Evolutionary conservation across 37 sponge, comb jelly and placozoan genomes (phyloP), one percentile per base, ranked within the genome.

Genomic region (Aplysina aerophoba): DNA sequence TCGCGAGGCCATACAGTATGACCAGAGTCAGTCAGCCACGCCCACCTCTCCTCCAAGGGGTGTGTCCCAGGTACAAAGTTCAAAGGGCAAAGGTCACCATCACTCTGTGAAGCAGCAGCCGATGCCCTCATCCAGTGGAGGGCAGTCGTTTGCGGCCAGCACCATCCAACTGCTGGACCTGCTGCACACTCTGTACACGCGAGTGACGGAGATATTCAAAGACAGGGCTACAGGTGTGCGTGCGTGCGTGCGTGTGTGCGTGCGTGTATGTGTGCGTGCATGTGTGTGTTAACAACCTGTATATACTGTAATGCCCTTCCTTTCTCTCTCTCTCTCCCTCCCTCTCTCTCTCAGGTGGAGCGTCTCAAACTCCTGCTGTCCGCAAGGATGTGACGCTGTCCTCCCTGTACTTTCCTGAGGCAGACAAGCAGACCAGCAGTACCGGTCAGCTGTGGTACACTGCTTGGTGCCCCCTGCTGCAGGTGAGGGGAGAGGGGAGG

Each of bases 91-190:
- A 24, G 13, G 25, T 38, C 77, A 19, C 65, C 80, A 3, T 24
- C 25, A 39, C 38, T 13, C 11, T 5, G 35, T 19, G 84, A 28
- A 25, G 44, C 33, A 84, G 25, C 37, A 55, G 14, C 69, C 56
- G 50, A 53, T 1, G 24, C 24, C 53, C 11, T 20, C 56, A 17
- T 35, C 67, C 36, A 41, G 82, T 13, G 56, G 25, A 15, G 69
- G 55, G 25, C 63, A 61, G 61, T 78, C 86, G 15, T 92, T 85
- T 44, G 68, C 82, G 39, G 64, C 89, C 4, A 25, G 59, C 21
- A 71, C 89, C 28, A 81, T 92, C 15, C 89, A 87, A 67, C 60
- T 95, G 62, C 89, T 95, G 61, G 96, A 95, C 53, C 89, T 95
- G 30, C 33, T 93, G 82, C 93, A 95, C 41, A 90, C 93, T 0